These are phyloP conservation scores for Julus scanicus DNA, from an alignment of 2,888 invertebrate species.

Conservation along the genomic window DNA sequence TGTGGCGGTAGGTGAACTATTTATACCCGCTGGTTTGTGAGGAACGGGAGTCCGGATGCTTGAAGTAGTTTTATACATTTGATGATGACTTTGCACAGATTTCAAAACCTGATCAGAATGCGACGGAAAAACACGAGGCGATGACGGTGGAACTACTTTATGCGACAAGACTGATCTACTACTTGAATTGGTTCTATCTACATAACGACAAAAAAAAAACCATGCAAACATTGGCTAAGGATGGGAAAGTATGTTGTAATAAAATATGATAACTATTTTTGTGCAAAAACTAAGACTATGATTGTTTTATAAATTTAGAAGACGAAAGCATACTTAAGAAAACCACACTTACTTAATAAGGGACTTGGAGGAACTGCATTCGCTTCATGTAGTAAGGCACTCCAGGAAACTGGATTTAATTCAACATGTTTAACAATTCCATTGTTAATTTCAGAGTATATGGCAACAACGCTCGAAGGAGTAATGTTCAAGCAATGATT, in stretches of 20 bases:
- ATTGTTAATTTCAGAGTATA: slow-evolving; percentile 3
- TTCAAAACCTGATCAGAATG: not conserved
- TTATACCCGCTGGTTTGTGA: not conserved
- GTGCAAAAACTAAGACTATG: not conserved
- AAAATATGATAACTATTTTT: too few species aligned
- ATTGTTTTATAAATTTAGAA: not conserved
- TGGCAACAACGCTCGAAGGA: not conserved
- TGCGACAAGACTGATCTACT: not conserved
- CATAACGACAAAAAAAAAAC: not conserved
- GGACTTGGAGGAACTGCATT: not conserved
- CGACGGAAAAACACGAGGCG: not conserved
- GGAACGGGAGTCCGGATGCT: not conserved
- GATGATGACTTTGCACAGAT: not conserved
- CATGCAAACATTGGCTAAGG: too few species aligned
- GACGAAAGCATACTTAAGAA: not conserved
- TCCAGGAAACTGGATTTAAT: not conserved
- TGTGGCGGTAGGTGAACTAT: not conserved
- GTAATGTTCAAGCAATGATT: not conserved
- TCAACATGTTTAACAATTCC: not conserved
- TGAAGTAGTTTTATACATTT: not conserved
- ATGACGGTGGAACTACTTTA: not conserved
- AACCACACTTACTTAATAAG: not conserved
- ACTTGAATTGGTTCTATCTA: not conserved
- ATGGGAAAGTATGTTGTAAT: too few species aligned
- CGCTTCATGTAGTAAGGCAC: not conserved